Conservation (phyloP, 2,113 vertebrate genomes). For the Hemiprocne comata region DNA sequence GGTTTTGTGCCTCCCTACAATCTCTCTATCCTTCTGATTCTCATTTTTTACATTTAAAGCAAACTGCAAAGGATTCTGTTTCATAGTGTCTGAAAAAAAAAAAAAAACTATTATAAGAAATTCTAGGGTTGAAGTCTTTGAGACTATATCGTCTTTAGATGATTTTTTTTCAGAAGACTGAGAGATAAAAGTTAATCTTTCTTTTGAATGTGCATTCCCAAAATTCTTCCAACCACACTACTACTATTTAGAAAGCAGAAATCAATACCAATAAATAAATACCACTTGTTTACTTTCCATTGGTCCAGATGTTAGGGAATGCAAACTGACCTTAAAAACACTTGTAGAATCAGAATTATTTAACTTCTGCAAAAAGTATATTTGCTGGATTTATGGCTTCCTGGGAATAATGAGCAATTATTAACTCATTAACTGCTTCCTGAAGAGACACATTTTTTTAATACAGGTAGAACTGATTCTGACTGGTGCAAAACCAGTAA, state of each 20-base stretch:
- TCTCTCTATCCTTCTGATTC: not conserved
- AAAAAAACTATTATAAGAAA: not conserved
- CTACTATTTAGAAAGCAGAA: not conserved
- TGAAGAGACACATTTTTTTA: not conserved
- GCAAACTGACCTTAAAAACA: not conserved
- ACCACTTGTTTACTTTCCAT: not conserved
- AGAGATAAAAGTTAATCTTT: not conserved
- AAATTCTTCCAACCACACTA: not conserved
- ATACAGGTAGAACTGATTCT: not conserved
- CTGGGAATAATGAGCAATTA: not conserved
- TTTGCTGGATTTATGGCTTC: not conserved
- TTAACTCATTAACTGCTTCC: not conserved
- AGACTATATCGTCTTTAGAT: not conserved
- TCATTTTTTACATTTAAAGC: not conserved
- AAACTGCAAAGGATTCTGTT: not conserved
- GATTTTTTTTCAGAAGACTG: not conserved
- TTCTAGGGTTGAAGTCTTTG: not conserved
- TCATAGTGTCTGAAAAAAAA: not conserved
- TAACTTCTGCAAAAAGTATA: not conserved
- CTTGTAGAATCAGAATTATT: not conserved
- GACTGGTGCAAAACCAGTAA: not conserved
- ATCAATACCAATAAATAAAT: not conserved
- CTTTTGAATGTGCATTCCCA: not conserved
- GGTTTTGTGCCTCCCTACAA: not conserved
- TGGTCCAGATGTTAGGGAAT: not conserved